Conservation (phyloP, 2,888 invertebrate species). For the Noctua comes region DNA sequence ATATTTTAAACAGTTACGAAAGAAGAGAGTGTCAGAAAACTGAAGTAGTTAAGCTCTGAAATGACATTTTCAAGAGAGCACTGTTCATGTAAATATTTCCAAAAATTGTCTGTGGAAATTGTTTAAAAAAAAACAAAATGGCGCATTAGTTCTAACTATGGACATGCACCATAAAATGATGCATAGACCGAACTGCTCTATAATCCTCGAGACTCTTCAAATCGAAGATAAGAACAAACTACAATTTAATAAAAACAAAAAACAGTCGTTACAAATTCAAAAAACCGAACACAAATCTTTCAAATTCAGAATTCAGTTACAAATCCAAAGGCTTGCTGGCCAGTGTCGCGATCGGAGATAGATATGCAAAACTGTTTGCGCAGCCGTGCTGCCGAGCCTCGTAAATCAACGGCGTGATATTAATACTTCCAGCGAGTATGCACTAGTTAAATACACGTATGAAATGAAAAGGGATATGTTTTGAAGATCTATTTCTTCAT, state of each 20-base stretch:
- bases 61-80: background rate
- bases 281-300: conserved; percentile 37
- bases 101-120: background rate
- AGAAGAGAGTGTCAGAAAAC: background rate
- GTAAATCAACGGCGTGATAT: conserved; percentile 68
- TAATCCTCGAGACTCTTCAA: background rate
- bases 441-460: conserved; percentile 43
- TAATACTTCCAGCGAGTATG: conserved; percentile 58
- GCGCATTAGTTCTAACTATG: background rate
- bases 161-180: background rate
- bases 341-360: conserved; percentile 63
- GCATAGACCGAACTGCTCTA: background rate
- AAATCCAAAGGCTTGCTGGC: conserved; percentile 58
- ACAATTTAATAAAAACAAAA: background rate
- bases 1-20: conserved; percentile 27
- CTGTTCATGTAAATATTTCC: background rate
- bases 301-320: conserved; percentile 59
- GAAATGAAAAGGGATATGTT: background rate
- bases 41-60: background rate
- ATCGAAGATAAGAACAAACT: background rate
- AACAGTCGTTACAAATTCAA: background rate
- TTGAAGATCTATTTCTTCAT: conserved; percentile 1
- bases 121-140: background rate
- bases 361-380: conserved; percentile 72
- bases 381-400: conserved; percentile 44